Evolutionary conservation across 2,797 vertebrate species (phyloP), one percentile per base, ranked within the genome.

Genomic region (Sylvia borin): DNA sequence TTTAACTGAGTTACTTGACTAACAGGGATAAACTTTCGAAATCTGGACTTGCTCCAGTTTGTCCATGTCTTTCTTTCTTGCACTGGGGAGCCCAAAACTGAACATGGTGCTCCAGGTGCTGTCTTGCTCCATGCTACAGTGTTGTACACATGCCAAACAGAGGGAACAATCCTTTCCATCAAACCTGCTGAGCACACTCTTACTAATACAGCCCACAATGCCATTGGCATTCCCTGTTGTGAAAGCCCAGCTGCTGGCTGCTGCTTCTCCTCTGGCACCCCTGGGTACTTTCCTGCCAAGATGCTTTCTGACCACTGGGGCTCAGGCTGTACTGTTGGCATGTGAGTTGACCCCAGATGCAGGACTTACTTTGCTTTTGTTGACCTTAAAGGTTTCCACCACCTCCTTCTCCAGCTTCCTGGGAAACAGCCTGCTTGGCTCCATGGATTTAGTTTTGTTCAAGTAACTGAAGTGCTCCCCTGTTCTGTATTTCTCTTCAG

Each of bases 121-220:
- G 21, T 50, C 45, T 64, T 0, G 0, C 12, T 48, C 9, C 9
- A 31, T 70, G 55, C 29, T 76, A 29, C 45, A 40, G n/a, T 47
- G 25, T 43, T 6, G n/a, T 22, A 17, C 8, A 4, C 8, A 4
- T 24, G 50, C 54, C 50, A 75, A 47, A 27, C 4, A 60, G 54
- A 68, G n/a, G 58, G 16, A 85, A 4, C 62, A 64, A n/a, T 76
- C 10, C 5, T 31, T 67, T 88, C 32, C 42, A 60, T 51, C 31
- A 71, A 71, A 1, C 31, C 25, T 72, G 22, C 54, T 43, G 45
- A 51, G 43, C 34, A 16, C 11, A 5, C 6, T 74, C 27, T 27
- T 60, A 34, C 14, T 48, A 3, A 13, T 40, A 7, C 4, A 78
- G 36, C 48, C 57, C 45, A 14, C 16, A 36, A 5, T 45, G 38